A percentile compares a stretch with the other conserved stretches of the same genome.
These are phyloP conservation scores for Coenobita brevimanus DNA, from an alignment of 1,140 invertebrate species.

Conservation along the genomic window DNA sequence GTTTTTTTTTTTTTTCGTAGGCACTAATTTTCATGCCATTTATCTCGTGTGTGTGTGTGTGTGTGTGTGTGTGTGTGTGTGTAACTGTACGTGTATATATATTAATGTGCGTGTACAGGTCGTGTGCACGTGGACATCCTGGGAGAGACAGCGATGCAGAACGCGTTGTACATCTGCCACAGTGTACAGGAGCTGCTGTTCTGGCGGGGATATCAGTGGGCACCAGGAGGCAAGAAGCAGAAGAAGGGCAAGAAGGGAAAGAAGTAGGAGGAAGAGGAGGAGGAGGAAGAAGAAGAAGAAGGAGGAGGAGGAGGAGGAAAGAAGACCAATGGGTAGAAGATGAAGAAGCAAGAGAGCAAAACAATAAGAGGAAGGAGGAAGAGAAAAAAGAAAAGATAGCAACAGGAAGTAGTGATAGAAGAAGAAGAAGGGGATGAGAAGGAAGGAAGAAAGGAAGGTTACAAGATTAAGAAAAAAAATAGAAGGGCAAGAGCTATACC, in stretches of 20 bases:
- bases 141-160: constrained; percentile 60
- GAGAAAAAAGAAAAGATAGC: neutral
- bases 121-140: constrained; percentile 57
- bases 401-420: neutral
- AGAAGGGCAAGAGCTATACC: too few species aligned
- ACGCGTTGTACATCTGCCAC: constrained; percentile 65
- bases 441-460: neutral
- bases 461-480: too few species aligned
- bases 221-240: constrained; percentile 57
- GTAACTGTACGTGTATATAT: neutral
- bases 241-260: constrained; percentile 60
- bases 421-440: neutral
- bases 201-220: constrained; percentile 64
- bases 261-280: neutral
- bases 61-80: neutral
- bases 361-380: neutral
- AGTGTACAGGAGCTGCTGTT: constrained; percentile 63
- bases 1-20: too few species aligned
- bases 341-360: neutral
- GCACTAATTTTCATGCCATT: too few species aligned
- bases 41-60: too few species aligned
- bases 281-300: neutral
- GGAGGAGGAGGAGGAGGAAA: neutral
- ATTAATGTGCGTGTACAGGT: constrained; percentile 5
- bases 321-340: neutral